Evolutionary conservation across 37 sponge, comb jelly and placozoan species (phyloP), one percentile per base, ranked within the genome.

Genomic region (Petrosia ficiformis): DNA sequence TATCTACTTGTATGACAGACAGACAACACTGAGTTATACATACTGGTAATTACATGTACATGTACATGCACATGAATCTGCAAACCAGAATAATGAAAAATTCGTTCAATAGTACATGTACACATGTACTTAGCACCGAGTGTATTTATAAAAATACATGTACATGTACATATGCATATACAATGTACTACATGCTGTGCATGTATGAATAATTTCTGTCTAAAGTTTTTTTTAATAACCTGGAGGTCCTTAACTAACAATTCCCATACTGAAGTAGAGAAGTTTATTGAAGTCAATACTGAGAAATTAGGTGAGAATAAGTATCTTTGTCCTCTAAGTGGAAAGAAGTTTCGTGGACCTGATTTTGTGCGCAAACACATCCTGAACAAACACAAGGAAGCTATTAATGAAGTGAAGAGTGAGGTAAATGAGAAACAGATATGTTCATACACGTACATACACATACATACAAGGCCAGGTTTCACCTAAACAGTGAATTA

Each of bases 291-390:
- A 22, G 37, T 61, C 14, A 98, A 98, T 78, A 95, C 94, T 22
- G 72, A 95, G 71, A 88, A 95, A 75, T 43, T 93, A 52, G 77
- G 85, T 2, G 82, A 89, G 64, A 89, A 87, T 59, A 98, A 95
- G 74, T 98, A 88, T 77, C 87, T 92, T 14, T 98, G 99, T 80
- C 99, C 99, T 6, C 87, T 98, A 2, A 95, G 96, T 83, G 96
- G 96, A 1, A 98, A 98, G 67, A 98, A 98, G 80, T 98, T 98
- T 61, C 89, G 87, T 54, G 99, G 91, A 30, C 91, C 96, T 0
- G 99, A 98, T 77, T 98, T 88, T 87, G 96, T 98, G 35, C 67
- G 82, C 33, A 98, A 98, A 57, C 99, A 98, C 83, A 98, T 98
- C 76, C 85, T 89, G 71, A 98, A 98, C 77, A 98, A 98, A 59